Evolutionary conservation across 2,113 vertebrate species (phyloP), one percentile per base, ranked within the genome.

Genomic region (Nansenia antarctica): DNA sequence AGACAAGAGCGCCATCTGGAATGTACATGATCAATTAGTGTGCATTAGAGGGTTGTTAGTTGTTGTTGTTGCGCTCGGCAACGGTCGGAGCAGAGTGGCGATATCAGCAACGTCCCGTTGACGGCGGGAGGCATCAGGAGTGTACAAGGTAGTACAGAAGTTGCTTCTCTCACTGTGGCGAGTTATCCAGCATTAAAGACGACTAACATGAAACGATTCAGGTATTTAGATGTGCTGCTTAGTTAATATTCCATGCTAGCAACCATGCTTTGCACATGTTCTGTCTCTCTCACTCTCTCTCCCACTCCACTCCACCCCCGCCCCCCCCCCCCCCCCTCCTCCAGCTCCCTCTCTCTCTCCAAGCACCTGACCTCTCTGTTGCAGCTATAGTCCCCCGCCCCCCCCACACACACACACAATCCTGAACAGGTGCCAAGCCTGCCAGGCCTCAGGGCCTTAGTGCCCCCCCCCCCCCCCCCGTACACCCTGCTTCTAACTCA

Each of bases 1-100:
- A 78, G 70, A 69, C 70, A 47, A 54, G 8, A 5, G 30, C 31
- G 9, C 26, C n/a, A 20, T 61, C 64, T 58, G 67, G 60, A 65
- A 73, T 54, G 53, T 65, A 72, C 52, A 69, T 77, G 52, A 65
- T 77, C 61, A 72, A 69, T 77, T 53, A 72, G 70, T 53, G 53
- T 22, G 20, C 29, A 32, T 65, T 52, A 22, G 18, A 35, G 45
- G 20, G 55, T 18, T 58, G n/a, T n/a, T n/a, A n/a, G n/a, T n/a
- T n/a, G n/a, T n/a, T n/a, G n/a, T n/a, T 9, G 24, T 3, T 62
- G 5, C 14, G 15, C 29, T 42, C 8, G 24, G 14, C 22, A 11
- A n/a, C n/a, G n/a, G n/a, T n/a, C n/a, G n/a, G n/a, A n/a, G n/a
- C n/a, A n/a, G n/a, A n/a, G n/a, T n/a, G n/a, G n/a, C n/a, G n/a